These are phyloP conservation scores for Xenops minutus DNA, from an alignment of 2,797 vertebrate genomes.

Conservation along the genomic window DNA sequence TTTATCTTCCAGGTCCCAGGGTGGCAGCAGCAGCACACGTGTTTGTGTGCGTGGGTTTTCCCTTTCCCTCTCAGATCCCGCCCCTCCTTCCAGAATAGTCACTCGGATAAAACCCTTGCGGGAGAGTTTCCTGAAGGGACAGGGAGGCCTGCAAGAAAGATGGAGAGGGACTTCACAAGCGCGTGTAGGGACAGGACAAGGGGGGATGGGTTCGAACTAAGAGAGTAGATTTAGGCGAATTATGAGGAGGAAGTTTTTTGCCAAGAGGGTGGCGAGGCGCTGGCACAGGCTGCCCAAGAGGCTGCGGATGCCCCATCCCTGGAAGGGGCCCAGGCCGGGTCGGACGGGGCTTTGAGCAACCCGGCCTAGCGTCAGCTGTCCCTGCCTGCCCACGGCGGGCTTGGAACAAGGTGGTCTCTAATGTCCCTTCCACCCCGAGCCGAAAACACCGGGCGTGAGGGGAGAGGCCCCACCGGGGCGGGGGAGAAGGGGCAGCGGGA, in stretches of 20 bases:
- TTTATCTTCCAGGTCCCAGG: background rate
- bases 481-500: too few species aligned
- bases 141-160: background rate
- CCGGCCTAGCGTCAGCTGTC: background rate
- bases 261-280: background rate
- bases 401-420: background rate
- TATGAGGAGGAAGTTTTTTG: background rate
- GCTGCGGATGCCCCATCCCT: background rate
- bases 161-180: background rate
- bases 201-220: background rate
- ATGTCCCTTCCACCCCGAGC: background rate
- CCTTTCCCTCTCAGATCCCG: rapidly evolving
- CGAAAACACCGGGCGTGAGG: rapidly evolving
- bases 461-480: too few species aligned
- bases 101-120: rapidly evolving
- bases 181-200: background rate
- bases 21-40: rapidly evolving
- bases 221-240: background rate
- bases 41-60: too few species aligned
- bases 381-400: background rate
- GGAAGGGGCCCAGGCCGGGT: background rate
- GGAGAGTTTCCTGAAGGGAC: background rate
- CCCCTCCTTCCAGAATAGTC: too few species aligned
- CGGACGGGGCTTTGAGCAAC: background rate
- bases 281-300: background rate